A percentile compares a stretch with the other conserved stretches of the same genome.
Evolutionary conservation across 2,888 invertebrate species (phyloP).

Genomic region (Drosophila engyochracea): DNA sequence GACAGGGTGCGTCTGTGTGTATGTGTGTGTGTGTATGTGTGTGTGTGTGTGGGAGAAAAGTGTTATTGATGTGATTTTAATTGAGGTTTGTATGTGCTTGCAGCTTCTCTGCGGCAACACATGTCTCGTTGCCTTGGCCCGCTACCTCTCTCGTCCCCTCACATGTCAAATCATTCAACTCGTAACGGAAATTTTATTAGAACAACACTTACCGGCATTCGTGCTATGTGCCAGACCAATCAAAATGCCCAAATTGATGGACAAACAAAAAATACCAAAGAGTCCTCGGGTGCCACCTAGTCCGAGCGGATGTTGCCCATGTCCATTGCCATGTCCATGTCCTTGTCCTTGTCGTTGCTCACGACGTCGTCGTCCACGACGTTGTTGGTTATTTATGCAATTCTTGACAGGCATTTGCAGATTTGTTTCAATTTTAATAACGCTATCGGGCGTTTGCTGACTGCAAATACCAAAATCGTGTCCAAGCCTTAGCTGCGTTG

Average conservation of each 20-base stretch:
- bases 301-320: neutral
- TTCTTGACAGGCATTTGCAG: constrained; percentile 64
- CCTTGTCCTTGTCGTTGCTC: neutral
- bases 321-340: neutral
- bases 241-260: constrained; percentile 70
- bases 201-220: constrained; percentile 78
- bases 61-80: constrained; percentile 80
- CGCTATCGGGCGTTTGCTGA: constrained; percentile 27
- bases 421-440: constrained; percentile 41
- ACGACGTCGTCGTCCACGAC: constrained; percentile 54
- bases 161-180: constrained; percentile 69
- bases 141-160: constrained; percentile 24
- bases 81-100: constrained; percentile 56
- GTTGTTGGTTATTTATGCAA: constrained; percentile 64
- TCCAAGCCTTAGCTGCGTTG: constrained; percentile 39
- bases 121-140: neutral
- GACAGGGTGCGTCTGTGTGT: neutral
- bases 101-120: constrained; percentile 2
- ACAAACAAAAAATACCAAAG: constrained; percentile 53
- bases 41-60: neutral
- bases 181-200: constrained; percentile 72
- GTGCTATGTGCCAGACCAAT: constrained; percentile 73
- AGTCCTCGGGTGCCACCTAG: neutral
- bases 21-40: neutral
- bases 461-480: constrained; percentile 41